Base-by-base conservation (phyloP, 2,113 vertebrate genomes). In the Pholis gunnellus region DNA sequence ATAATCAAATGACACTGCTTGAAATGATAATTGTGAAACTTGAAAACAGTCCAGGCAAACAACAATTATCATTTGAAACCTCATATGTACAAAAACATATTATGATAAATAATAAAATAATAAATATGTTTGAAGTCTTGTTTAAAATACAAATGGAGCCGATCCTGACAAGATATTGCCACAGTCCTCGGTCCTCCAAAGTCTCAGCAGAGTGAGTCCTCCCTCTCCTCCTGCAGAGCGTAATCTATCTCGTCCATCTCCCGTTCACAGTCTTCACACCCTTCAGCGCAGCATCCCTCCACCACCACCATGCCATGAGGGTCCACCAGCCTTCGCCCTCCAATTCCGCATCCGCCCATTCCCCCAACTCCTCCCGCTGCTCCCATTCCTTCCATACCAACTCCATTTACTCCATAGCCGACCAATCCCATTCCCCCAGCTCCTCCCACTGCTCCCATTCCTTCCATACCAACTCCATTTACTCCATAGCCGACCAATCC, bases 221-320 rank as follows among this genome's bases (percentile, higher is more conserved):
- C 90, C 52, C 85, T 73, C n/a, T 91, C 92, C 22, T 87, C 90
- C 27, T 90, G 89, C 73, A 91, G 72, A 6, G 60, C 84, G 9
- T 94, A 92, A 22, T 94, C 92, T 5, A 94, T 93, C 71, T 92
- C 89, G 8, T 95, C 93, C 86, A 90, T 89, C 89, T 94, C 92
- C 36, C 88, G 85, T 70, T 95, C 92, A 36, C 94, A 95, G 88
- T 96, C 95, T 64, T 95, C 94, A 25, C 95, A 95, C 17, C 92
- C 94, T 70, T 94, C 92, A 4, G 59, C 38, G 34, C 92, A 69
- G 0, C 94, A 95, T 0, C 92, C 89, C 71, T 92, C 93, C 78
- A 95, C 71, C 22, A 95, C 77, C 67, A 95, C 90, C 68, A 94
- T 29, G 1, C 88, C 89, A 1, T 83, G 86, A 57, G 86, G 64